phyloP scores from a whole-genome alignment of 2,888 invertebrate genomes.

The Apoda limacodes region DNA sequence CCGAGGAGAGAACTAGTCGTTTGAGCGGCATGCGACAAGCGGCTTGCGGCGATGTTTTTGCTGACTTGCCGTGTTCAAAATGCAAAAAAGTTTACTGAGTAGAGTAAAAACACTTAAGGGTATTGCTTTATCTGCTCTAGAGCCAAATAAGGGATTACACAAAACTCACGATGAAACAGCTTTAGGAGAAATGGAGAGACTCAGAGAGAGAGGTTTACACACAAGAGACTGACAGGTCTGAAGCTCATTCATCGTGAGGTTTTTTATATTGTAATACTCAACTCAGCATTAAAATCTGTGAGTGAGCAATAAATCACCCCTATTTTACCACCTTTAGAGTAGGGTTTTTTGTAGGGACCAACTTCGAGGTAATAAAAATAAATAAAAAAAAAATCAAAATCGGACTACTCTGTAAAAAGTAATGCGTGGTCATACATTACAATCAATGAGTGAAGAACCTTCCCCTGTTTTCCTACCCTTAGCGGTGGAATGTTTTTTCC shows the following conservation, averaged over 20 bases:
- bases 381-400: neutral
- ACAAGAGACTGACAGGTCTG: neutral
- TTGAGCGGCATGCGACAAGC: no score
- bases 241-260: neutral
- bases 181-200: neutral
- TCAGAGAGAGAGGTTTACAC: no score
- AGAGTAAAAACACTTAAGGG: neutral
- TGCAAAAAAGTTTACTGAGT: no score
- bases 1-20: no score
- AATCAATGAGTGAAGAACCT: neutral
- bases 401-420: neutral
- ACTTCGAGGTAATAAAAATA: neutral
- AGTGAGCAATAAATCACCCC: neutral
- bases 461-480: neutral
- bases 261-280: no score
- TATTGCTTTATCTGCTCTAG: neutral
- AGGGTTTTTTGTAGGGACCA: no score
- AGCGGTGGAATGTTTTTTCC: neutral
- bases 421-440: neutral
- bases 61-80: no score
- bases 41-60: no score
- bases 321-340: neutral
- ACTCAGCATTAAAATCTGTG: slow-evolving; percentile 3
- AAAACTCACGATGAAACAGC: neutral
- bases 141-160: neutral